Evolutionary conservation across 2,888 invertebrate genomes (phyloP).

Genomic region (Drosophila basisetae): DNA sequence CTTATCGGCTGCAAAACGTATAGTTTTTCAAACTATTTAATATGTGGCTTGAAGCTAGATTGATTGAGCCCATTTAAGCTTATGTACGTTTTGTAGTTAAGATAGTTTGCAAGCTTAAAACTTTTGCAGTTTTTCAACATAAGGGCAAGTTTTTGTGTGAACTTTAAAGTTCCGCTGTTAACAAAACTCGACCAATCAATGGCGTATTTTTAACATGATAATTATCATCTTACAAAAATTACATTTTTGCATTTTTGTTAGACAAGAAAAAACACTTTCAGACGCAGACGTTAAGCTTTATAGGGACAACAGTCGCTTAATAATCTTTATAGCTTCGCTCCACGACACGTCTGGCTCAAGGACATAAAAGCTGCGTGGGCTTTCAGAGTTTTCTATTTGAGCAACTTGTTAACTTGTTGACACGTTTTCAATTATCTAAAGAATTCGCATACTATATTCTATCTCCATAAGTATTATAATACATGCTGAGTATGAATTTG

Average conservation of each 20-base stretch:
- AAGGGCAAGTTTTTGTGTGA: neutral
- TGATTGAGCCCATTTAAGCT: neutral
- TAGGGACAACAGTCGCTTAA: slow-evolving; percentile 14
- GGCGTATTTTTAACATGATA: neutral
- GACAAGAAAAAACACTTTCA: slow-evolving; percentile 43
- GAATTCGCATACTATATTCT: slow-evolving; percentile 50
- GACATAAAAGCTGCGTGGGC: slow-evolving; percentile 35
- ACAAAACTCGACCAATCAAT: neutral
- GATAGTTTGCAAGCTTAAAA: neutral
- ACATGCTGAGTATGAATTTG: slow-evolving; percentile 37
- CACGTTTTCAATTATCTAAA: slow-evolving; percentile 81
- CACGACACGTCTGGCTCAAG: slow-evolving; percentile 41
- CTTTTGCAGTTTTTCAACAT: neutral
- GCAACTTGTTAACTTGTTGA: slow-evolving; percentile 68
- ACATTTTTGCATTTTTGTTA: neutral
- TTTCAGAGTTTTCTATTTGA: slow-evolving; percentile 26
- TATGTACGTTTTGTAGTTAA: neutral
- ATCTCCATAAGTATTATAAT: slow-evolving; percentile 7
- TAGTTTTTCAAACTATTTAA: neutral
- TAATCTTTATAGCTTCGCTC: slow-evolving; percentile 41
- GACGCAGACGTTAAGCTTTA: neutral
- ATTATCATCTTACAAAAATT: neutral
- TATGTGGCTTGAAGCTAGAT: neutral
- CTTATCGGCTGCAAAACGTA: neutral
- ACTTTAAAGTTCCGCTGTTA: neutral